phyloP scores from a whole-genome alignment of 2,113 vertebrate genomes.

The Mugil cephalus region DNA sequence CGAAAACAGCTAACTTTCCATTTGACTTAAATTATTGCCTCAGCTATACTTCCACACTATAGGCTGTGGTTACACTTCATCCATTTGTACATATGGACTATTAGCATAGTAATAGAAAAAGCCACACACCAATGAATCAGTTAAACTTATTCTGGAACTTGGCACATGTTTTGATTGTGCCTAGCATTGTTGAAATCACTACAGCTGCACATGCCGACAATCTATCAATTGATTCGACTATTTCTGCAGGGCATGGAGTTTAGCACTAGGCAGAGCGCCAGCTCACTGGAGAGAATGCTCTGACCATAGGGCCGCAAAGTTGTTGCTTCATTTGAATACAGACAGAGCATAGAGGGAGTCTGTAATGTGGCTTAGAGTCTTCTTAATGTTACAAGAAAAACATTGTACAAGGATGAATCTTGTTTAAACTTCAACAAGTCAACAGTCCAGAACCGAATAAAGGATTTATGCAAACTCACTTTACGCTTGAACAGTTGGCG shows the following conservation, averaged over 20 bases:
- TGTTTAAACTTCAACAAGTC: neutral
- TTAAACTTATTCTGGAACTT: slow-evolving; percentile 42
- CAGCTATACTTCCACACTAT: neutral
- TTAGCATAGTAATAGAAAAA: slow-evolving; percentile 51
- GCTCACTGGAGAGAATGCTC: slow-evolving; percentile 20
- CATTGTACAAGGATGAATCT: neutral
- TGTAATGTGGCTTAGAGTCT: neutral
- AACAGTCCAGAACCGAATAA: too few relatives aligned
- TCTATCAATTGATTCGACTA: slow-evolving; percentile 57
- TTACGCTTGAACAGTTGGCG: too few relatives aligned
- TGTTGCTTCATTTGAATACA: slow-evolving; percentile 2
- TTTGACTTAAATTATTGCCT: neutral
- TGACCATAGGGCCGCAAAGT: slow-evolving; percentile 8
- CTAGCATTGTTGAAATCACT: slow-evolving; percentile 30
- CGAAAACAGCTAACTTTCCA: neutral
- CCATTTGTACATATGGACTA: slow-evolving; percentile 40
- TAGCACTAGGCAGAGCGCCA: slow-evolving; percentile 51
- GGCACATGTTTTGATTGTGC: slow-evolving; percentile 46
- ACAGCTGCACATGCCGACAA: slow-evolving; percentile 46
- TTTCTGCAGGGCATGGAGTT: slow-evolving; percentile 58
- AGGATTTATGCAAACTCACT: too few relatives aligned
- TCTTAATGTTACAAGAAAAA: slow-evolving; percentile 1
- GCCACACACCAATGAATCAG: slow-evolving; percentile 47
- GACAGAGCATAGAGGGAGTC: neutral
- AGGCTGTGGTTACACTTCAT: slow-evolving; percentile 15